Evolutionary conservation across 2,888 invertebrate species (phyloP).

Genomic region (Torymus auratus): DNA sequence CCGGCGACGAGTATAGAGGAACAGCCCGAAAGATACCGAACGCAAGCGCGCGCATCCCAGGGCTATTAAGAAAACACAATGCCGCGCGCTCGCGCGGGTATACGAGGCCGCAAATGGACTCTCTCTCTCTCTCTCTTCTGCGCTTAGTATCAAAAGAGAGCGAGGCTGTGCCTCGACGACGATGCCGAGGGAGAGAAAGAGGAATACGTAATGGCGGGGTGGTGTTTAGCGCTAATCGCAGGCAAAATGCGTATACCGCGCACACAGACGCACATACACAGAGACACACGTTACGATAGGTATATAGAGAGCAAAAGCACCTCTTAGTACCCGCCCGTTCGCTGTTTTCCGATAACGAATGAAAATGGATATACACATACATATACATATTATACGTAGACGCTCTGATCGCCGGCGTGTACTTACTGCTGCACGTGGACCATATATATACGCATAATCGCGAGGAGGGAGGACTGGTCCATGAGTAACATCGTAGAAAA

Average conservation of each 20-base stretch:
- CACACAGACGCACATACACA: background rate
- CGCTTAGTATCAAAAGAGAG: background rate
- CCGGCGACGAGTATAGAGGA: too few relatives aligned
- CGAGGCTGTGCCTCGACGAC: background rate
- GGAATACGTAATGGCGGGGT: conserved; percentile 56
- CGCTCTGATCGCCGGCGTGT: too few relatives aligned
- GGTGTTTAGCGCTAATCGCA: conserved; percentile 64
- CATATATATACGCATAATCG: too few relatives aligned
- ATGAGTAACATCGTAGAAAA: too few relatives aligned
- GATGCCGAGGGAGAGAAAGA: background rate
- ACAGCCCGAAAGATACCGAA: conserved; percentile 38
- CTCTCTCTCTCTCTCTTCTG: background rate
- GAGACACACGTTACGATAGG: conserved; percentile 7
- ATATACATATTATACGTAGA: too few relatives aligned
- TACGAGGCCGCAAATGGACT: conserved; percentile 35
- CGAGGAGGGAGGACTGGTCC: too few relatives aligned
- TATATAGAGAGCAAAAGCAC: too few relatives aligned
- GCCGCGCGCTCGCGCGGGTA: conserved; percentile 49
- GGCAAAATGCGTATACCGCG: conserved; percentile 60
- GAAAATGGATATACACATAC: too few relatives aligned
- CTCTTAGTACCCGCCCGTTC: conserved; percentile 31
- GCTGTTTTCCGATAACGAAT: conserved; percentile 1
- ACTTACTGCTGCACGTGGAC: too few relatives aligned
- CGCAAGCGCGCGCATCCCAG: background rate
- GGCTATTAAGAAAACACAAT: conserved; percentile 68